Conservation (phyloP, 2,888 invertebrate species). For the Troilus luridus region DNA sequence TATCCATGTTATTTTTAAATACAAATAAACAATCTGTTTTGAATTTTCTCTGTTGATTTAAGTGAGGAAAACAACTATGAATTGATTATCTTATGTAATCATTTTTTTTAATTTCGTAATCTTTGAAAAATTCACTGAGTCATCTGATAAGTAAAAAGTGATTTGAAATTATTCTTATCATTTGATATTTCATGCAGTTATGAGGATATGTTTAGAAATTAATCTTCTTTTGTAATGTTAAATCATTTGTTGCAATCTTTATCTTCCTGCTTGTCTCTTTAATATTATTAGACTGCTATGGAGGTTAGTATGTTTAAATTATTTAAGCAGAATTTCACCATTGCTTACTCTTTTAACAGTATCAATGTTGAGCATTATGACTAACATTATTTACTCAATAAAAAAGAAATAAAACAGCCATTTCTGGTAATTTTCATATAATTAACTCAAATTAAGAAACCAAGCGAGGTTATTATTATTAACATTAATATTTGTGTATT, state of each 20-base stretch:
- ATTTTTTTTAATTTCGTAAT: background rate
- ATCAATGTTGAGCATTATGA: background rate
- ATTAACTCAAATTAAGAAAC: background rate
- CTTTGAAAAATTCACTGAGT: background rate
- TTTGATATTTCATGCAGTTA: background rate
- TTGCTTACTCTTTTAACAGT: background rate
- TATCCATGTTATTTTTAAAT: too few relatives aligned
- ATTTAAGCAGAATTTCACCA: background rate
- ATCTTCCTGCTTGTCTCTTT: background rate
- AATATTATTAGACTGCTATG: background rate
- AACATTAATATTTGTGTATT: background rate
- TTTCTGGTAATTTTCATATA: background rate
- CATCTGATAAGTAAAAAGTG: background rate
- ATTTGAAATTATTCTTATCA: conserved; percentile 13
- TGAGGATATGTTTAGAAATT: background rate
- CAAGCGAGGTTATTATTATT: too few relatives aligned
- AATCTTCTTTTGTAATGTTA: background rate
- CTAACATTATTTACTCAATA: background rate
- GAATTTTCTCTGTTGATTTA: background rate
- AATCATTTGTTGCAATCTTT: background rate
- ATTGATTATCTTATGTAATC: background rate
- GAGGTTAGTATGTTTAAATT: background rate
- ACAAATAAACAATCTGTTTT: too few relatives aligned
- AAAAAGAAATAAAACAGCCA: background rate
- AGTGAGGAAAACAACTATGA: background rate